Base-by-base conservation (phyloP, 2,113 vertebrate genomes). In the Eubucco bourcierii region DNA sequence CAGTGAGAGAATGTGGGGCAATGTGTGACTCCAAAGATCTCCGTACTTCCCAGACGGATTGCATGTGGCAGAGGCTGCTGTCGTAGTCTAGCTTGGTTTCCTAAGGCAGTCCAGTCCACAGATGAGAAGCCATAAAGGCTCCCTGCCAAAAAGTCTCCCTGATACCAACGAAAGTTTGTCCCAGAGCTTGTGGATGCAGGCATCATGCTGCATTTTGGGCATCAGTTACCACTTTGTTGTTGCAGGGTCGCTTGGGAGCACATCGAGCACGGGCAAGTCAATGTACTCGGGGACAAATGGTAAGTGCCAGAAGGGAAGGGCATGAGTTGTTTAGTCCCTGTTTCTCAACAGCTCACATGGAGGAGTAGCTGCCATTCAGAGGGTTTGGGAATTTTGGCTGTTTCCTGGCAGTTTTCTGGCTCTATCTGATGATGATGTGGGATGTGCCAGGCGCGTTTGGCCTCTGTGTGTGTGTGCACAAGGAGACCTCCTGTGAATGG, bases 391-490 rank as follows among this genome's bases (percentile, higher is more conserved):
- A 5, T n/a, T 58, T 21, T 33, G 16, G 29, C 21, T 33, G 1
- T 52, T 82, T 79, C 63, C 41, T 0, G 0, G 13, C 28, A 39
- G 9, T 50, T 33, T 87, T 72, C n/a, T 12, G 76, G 53, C 23
- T 29, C 41, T 50, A 29, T 11, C 34, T 46, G 41, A 9, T 46
- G 33, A 11, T 27, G 28, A 24, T 34, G 7, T 56, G 21, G 31
- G 24, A 7, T n/a, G 18, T 85, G 88, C 80, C 73, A 93, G 71
- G 55, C 0, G 0, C 27, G 23, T 6, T 1, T 24, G 73, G 73
- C 84, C 33, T 2, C 0, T 1, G 2, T 2, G 0, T 1, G 2
- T 0, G 1, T 13, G 39, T 33, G 53, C 46, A 47, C 1, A 6
- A 64, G 37, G 61, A 80, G 55, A 60, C 27, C 19, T n/a, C 25